Percentiles rank a stretch among this genome's conserved stretches.
Conservation (phyloP, 1,140 invertebrate genomes). For the Drosophila tsacasi region DNA sequence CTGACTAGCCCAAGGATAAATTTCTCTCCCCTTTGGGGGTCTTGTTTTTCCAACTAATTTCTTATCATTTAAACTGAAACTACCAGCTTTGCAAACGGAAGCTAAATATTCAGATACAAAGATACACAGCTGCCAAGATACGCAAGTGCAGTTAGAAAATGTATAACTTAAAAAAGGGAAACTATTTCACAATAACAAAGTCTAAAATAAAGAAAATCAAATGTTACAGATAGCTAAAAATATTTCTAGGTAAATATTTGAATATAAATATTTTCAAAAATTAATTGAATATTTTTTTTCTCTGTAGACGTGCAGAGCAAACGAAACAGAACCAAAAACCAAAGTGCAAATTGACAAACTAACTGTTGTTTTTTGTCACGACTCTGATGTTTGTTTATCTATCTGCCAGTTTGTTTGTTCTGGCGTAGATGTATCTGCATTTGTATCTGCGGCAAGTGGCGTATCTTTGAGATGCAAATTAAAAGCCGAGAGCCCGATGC, state of each 20-base stretch:
- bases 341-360: conserved; percentile 25
- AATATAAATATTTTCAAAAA: not conserved
- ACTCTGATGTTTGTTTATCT: conserved; percentile 26
- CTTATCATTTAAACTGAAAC: conserved; percentile 21
- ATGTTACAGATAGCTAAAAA: not conserved
- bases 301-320: not conserved
- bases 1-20: conserved; percentile 9
- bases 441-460: conserved; percentile 20
- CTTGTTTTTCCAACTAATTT: conserved; percentile 29
- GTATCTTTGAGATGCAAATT: conserved; percentile 55
- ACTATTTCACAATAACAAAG: not conserved
- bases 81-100: not conserved
- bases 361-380: conserved; percentile 32
- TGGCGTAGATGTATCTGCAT: conserved; percentile 9
- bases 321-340: conserved; percentile 3
- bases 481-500: conserved; percentile 41
- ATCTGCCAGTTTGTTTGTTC: conserved; percentile 17
- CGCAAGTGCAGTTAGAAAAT: not conserved
- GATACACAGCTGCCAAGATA: conserved; percentile 4
- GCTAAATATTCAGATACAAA: not conserved
- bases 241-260: too few species aligned
- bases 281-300: not conserved
- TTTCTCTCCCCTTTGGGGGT: not conserved
- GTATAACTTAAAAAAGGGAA: not conserved
- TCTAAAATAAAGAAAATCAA: not conserved